Evolutionary conservation across 1,140 invertebrate genomes (phyloP), one percentile per base, ranked within the genome.

Genomic region (Ceratoteleas bidentatus): DNA sequence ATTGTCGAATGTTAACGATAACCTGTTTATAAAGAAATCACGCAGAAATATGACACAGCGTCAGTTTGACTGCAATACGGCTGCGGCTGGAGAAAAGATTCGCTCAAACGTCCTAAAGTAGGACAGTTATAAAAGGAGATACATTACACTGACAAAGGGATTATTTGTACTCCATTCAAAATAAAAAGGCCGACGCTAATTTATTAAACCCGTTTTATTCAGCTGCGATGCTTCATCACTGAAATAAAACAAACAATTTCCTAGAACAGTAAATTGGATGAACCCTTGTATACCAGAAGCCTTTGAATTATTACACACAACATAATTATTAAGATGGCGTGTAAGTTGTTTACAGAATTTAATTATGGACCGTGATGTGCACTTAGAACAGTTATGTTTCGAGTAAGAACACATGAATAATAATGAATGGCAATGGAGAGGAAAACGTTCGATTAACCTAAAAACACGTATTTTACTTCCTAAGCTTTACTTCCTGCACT

Each of bases 1-100:
- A 24, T 5, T 16, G 15, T 33, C 13, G 54, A 40, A 14, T 43
- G 54, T 54, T 40, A 53, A 65, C 54, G 54, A 53, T 15, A 32
- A 33, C 13, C 0, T 33, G 62, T 54, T 65, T 65, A 45, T 65
- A 32, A 36, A 69, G 13, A 62, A 61, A 54, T 73, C 15, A 24
- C 13, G 36, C 32, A 13, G n/a, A 32, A 57, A 65, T 56, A 64
- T 64, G 43, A 62, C 43, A 69, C 38, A 24, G 47, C 60, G 15
- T 38, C 66, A 72, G 50, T 72, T 72, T 62, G 58, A 61, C 58
- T 62, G 68, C 57, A 72, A 72, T 72, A 72, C 68, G 57, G 56
- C 54, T 61, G 56, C 57, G 57, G 56, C 47, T 72, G 24, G 50
- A 53, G 57, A 49, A 47, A 53, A 61, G 49, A 47, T 62, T 32